These are phyloP conservation scores for Rhorus exstirpatorius DNA, from an alignment of 2,888 invertebrate species.

Conservation along the genomic window DNA sequence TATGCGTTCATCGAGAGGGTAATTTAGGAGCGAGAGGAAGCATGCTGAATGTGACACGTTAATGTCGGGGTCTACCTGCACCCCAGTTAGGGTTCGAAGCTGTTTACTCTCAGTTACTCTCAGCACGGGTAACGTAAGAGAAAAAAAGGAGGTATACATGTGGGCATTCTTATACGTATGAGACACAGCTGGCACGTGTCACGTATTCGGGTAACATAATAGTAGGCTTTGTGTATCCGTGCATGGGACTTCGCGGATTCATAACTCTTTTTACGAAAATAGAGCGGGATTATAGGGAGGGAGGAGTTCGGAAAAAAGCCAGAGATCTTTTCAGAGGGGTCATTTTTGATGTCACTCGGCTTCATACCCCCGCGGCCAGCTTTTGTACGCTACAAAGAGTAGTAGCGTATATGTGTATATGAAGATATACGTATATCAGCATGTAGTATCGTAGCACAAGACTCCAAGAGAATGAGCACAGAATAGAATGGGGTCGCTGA, in stretches of 20 bases:
- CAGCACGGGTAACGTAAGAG: constrained; percentile 43
- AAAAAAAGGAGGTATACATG: constrained; percentile 26
- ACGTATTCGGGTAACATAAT: constrained; percentile 43
- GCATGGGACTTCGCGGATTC: constrained; percentile 66
- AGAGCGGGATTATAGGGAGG: constrained; percentile 40
- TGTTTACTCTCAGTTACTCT: no score
- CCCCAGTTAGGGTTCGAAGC: constrained; percentile 63
- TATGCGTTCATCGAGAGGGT: constrained; percentile 48
- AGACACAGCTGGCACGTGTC: neutral
- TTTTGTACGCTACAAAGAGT: constrained; percentile 57
- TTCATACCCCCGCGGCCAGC: constrained; percentile 66
- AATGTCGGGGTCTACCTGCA: constrained; percentile 57
- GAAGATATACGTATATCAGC: constrained; percentile 9
- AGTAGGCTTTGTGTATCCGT: constrained; percentile 47
- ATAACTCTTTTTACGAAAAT: constrained; percentile 78
- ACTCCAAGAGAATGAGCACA: constrained; percentile 53
- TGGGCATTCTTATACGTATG: neutral
- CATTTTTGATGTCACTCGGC: constrained; percentile 70
- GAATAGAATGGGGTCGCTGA: constrained; percentile 78
- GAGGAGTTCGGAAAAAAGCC: constrained; percentile 10
- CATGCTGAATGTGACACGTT: constrained; percentile 29
- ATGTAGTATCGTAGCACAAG: constrained; percentile 39
- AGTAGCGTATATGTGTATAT: constrained; percentile 3
- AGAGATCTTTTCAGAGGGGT: constrained; percentile 72
- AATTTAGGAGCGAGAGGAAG: constrained; percentile 22